Evolutionary conservation across 2,113 vertebrate genomes (phyloP).

Genomic region (Cavia porcellus): DNA sequence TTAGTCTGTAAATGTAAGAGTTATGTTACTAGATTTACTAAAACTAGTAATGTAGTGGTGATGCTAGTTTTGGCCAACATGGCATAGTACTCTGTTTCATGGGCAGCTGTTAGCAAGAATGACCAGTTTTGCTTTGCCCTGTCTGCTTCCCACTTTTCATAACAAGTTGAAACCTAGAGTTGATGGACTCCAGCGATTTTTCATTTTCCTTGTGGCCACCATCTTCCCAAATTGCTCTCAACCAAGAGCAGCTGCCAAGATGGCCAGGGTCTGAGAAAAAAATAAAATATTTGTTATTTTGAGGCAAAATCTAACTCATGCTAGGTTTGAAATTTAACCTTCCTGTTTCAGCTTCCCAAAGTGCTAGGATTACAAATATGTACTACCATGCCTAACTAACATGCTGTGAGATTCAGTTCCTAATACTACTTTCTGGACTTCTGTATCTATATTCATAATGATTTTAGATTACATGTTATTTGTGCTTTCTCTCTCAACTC

Average conservation of each 20-base stretch:
- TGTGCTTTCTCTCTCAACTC: neutral
- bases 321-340: neutral
- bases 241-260: too few relatives aligned
- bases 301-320: neutral
- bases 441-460: neutral
- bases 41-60: neutral
- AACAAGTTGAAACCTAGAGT: too few relatives aligned
- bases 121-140: too few relatives aligned
- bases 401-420: neutral
- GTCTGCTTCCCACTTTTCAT: too few relatives aligned
- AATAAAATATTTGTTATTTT: neutral
- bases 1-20: slow-evolving; percentile 5
- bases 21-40: neutral
- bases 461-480: neutral
- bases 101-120: too few relatives aligned
- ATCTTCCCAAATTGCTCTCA: too few relatives aligned
- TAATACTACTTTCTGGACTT: slow-evolving; percentile 28
- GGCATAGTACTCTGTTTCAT: too few relatives aligned
- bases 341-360: neutral
- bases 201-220: too few relatives aligned
- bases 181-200: too few relatives aligned
- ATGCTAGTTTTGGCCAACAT: too few relatives aligned
- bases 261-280: too few relatives aligned
- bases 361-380: neutral
- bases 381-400: neutral